Percentiles rank a stretch among this genome's conserved stretches.
Evolutionary conservation across 92 coral and sea anemone species (phyloP).

Genomic region (Actinernus sp.): DNA sequence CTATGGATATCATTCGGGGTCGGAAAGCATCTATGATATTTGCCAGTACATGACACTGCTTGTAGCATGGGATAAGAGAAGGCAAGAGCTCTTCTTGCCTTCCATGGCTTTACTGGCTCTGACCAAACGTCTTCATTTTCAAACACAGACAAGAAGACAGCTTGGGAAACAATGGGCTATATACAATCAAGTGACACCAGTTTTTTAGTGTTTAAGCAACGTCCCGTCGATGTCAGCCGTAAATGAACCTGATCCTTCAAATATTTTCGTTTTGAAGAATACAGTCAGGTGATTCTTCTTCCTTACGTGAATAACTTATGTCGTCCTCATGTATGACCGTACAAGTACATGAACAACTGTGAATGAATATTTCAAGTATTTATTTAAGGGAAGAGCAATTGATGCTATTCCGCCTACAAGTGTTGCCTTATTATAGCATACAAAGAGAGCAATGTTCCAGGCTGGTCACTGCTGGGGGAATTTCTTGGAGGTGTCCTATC

Average conservation of each 20-base stretch:
- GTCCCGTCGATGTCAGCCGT: slow-evolving; percentile 21
- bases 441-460: slow-evolving; percentile 42
- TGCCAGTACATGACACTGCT: slow-evolving; percentile 51
- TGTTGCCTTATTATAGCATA: slow-evolving; percentile 59
- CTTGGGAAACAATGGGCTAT: slow-evolving; percentile 66
- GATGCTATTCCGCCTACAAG: slow-evolving; percentile 52
- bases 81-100: slow-evolving; percentile 59
- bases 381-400: slow-evolving; percentile 66
- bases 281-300: no score
- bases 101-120: no score
- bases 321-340: slow-evolving; percentile 40
- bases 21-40: slow-evolving; percentile 57
- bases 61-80: slow-evolving; percentile 21
- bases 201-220: slow-evolving; percentile 13
- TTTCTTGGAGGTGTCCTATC: slow-evolving; percentile 23
- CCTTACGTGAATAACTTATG: slow-evolving; percentile 52
- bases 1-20: slow-evolving; percentile 64
- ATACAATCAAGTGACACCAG: slow-evolving; percentile 36
- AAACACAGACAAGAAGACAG: slow-evolving; percentile 64
- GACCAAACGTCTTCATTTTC: slow-evolving; percentile 68
- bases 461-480: slow-evolving; percentile 35
- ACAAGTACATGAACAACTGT: slow-evolving; percentile 48
- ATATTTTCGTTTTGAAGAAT: no score
- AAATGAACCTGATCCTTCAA: not conserved
- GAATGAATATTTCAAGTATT: slow-evolving; percentile 51